These are phyloP conservation scores for Tichodroma muraria DNA, from an alignment of 2,113 vertebrate genomes.

Conservation along the genomic window DNA sequence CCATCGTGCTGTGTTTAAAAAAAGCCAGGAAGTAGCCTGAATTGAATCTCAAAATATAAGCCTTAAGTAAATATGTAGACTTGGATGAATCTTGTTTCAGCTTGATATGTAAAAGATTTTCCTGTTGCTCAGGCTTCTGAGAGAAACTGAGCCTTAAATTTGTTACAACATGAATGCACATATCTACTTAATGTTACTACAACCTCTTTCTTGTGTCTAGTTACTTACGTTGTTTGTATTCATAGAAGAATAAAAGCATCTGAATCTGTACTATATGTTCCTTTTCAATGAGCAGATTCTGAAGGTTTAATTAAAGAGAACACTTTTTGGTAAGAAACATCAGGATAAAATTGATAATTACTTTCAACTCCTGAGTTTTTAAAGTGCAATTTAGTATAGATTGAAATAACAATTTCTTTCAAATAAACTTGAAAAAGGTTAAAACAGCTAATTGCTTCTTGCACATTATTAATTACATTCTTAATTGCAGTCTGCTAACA, in stretches of 20 bases:
- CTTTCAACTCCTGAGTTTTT: background rate
- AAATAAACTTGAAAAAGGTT: background rate
- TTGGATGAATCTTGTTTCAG: background rate
- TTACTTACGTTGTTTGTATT: background rate
- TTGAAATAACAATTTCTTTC: background rate
- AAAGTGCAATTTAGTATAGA: background rate
- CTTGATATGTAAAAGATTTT: background rate
- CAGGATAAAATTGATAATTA: background rate
- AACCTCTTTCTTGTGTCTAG: background rate
- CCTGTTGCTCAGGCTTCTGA: background rate
- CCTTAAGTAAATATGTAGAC: constrained; percentile 18
- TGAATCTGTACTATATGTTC: background rate
- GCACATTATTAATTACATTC: background rate
- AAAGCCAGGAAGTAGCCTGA: constrained; percentile 57
- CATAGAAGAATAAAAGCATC: background rate
- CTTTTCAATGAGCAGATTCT: background rate
- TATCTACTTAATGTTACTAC: background rate
- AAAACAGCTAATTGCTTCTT: background rate
- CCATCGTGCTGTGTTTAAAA: constrained; percentile 23
- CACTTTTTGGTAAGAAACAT: background rate
- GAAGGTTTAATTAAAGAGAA: background rate
- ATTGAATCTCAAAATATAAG: constrained; percentile 42
- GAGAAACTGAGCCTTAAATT: constrained; percentile 21
- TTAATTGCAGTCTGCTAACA: background rate
- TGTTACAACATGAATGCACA: background rate